phyloP scores from a whole-genome alignment of 2,113 vertebrate genomes.

The Cnemophilus loriae region DNA sequence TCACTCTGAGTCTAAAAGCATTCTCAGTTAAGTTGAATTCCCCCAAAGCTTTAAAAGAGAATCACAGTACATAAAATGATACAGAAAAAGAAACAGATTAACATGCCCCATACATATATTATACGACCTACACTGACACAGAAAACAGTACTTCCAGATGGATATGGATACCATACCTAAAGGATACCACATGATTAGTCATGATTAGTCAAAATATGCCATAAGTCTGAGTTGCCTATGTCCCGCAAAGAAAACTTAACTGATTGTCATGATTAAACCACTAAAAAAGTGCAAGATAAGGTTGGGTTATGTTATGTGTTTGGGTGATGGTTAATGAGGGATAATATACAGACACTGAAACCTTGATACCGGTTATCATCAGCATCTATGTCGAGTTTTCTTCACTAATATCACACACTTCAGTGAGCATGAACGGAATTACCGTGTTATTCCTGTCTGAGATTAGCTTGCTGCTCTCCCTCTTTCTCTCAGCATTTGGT shows the following conservation, averaged over 20 bases:
- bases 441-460: neutral
- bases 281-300: neutral
- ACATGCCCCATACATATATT: neutral
- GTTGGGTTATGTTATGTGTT: too few relatives aligned
- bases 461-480: neutral
- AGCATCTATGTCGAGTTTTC: neutral
- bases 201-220: neutral
- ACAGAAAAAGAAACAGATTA: neutral
- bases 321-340: neutral
- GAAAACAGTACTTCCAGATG: neutral
- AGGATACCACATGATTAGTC: neutral
- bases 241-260: neutral
- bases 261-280: neutral
- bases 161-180: neutral
- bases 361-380: neutral
- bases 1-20: neutral
- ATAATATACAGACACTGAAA: neutral
- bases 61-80: neutral
- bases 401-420: neutral
- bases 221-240: fast-evolving
- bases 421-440: neutral
- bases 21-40: neutral
- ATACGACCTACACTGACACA: neutral
- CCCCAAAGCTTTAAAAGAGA: neutral
- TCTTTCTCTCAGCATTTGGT: neutral